Evolutionary conservation across 2,888 invertebrate genomes (phyloP).

Genomic region (Euzetes globulus): DNA sequence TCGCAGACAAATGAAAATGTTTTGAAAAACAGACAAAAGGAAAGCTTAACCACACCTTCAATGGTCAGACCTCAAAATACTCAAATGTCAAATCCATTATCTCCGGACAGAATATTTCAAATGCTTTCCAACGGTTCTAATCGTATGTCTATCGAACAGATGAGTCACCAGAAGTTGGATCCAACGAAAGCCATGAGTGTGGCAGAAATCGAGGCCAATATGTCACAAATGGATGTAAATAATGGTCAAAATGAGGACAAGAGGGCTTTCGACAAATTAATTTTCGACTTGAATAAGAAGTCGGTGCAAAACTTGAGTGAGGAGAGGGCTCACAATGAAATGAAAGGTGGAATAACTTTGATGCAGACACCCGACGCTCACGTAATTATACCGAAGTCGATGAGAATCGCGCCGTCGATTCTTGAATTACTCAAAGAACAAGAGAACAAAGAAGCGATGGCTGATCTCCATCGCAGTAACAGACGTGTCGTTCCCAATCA

Average conservation of each 20-base stretch:
- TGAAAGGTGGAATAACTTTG: not conserved
- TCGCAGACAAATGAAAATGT: not conserved
- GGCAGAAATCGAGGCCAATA: conserved; percentile 18
- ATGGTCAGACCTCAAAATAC: not conserved
- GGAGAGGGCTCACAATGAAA: not conserved
- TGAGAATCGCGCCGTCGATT: not conserved
- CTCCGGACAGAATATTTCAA: not conserved
- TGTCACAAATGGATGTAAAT: not conserved
- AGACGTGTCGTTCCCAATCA: not conserved
- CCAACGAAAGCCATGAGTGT: conserved; percentile 3
- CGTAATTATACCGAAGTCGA: not conserved
- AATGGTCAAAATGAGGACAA: not conserved
- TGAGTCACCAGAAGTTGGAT: not conserved
- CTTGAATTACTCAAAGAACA: not conserved
- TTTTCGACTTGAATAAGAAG: not conserved
- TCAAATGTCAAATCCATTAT: not conserved
- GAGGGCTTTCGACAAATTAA: not conserved
- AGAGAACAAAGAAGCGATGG: conserved; percentile 38
- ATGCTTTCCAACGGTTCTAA: not conserved
- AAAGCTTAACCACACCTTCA: not conserved
- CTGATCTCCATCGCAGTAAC: not conserved
- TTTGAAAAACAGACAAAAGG: not conserved
- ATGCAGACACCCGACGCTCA: not conserved
- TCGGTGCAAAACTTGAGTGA: not conserved
- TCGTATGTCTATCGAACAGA: not conserved